Conservation (phyloP, 2,113 vertebrate genomes). For the Suricata suricatta region DNA sequence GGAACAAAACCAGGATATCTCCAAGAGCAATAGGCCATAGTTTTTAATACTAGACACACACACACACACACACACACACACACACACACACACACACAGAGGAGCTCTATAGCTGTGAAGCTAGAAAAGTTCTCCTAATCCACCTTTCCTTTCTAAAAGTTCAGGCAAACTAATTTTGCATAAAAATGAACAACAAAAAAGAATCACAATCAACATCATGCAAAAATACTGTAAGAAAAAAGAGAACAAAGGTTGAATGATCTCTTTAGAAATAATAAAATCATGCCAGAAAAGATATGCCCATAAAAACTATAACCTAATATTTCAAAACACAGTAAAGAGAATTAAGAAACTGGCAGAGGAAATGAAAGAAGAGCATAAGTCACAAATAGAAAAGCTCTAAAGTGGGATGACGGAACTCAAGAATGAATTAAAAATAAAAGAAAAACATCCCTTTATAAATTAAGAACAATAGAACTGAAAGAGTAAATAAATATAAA, state of each 20-base stretch:
- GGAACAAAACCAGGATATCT: background rate
- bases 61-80: background rate
- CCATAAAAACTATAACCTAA: background rate
- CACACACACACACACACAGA: background rate
- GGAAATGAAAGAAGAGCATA: background rate
- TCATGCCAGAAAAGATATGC: background rate
- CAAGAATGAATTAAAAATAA: background rate
- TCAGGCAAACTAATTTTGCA: background rate
- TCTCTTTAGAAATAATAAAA: conserved; percentile 9
- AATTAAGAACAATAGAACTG: background rate
- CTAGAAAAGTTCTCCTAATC: background rate
- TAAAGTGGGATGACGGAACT: background rate
- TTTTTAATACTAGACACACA: background rate
- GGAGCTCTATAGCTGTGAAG: background rate
- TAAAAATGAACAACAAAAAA: conserved; percentile 1
- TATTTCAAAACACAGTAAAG: conserved; percentile 12
- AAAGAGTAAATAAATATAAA: background rate
- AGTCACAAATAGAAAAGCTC: background rate
- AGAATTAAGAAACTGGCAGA: background rate
- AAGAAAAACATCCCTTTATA: background rate
- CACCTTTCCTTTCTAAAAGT: background rate
- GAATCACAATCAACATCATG: background rate
- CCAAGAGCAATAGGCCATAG: background rate
- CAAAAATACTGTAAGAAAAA: conserved; percentile 23
- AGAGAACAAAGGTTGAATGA: background rate